Base-by-base conservation (phyloP, 1,140 invertebrate genomes). In the Pararge aegeria region DNA sequence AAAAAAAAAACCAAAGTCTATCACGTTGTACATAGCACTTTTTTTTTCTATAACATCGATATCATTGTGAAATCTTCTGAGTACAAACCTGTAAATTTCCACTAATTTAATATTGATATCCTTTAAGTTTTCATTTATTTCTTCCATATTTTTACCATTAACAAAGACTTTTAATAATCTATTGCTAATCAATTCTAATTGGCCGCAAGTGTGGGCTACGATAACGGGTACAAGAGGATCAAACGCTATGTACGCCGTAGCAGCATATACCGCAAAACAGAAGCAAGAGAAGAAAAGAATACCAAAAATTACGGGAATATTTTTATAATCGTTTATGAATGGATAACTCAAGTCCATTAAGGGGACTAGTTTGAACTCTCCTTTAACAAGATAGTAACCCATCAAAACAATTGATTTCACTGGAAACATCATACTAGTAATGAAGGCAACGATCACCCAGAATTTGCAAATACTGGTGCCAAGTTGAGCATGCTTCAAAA, bases 261-360 rank as follows among this genome's bases (percentile, higher is more conserved):
- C 50, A 9, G 68, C 18, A 27, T 66, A 79, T 0, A 65, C 1
- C 7, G 58, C 68, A 21, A 68, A 78, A n/a, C 46, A 68, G n/a
- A 68, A 62, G 29, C 65, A 64, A 1, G 61, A 5, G 0, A 57
- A 9, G 6, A 64, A 71, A n/a, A 67, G 19, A 1, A 59, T 5
- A 1, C 61, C 10, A 38, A 27, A 74, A 9, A 38, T 44, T 4
- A 16, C 48, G 0, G 34, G 21, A 9, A 69, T 52, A 38, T 68
- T 60, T 49, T 78, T 75, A 0, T 48, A 54, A 3, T 61, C 60
- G 30, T 79, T 67, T 12, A 81, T 29, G 5, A 61, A 15, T 6
- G 78, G 78, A 40, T 74, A 81, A 0, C 60, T 66, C 10, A 81
- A 40, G 1, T 81, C 75, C 29, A 73, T 76, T 6, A 78, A 38